Evolutionary conservation across 2,888 invertebrate genomes (phyloP).

Genomic region (Synanthedon tipuliformis): DNA sequence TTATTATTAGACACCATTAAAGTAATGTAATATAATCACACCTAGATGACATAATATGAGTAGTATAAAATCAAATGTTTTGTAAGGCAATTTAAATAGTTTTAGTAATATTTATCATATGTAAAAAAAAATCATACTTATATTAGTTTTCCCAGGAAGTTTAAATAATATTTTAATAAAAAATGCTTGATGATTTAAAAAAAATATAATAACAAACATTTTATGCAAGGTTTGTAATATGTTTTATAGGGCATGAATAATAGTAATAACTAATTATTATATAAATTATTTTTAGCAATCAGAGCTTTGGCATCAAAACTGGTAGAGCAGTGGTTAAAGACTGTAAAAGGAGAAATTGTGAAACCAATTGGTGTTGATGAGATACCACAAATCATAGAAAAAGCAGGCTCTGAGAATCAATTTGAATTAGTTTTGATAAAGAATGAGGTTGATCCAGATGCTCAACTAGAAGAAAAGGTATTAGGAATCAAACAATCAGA

Average conservation of each 20-base stretch:
- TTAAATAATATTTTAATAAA: background rate
- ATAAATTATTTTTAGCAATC: conserved; percentile 70
- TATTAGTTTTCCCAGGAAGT: background rate
- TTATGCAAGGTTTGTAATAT: background rate
- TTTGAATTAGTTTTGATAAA: conserved; percentile 14
- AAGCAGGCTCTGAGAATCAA: conserved; percentile 28
- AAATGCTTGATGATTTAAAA: background rate
- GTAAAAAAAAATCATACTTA: too few species aligned
- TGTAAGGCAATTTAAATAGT: too few species aligned
- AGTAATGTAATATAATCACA: too few species aligned
- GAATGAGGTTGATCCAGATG: conserved; percentile 11
- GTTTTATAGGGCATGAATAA: too few species aligned
- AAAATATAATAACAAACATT: background rate
- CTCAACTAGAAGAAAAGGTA: conserved; percentile 13
- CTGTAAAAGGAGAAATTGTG: conserved; percentile 82
- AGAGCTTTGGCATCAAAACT: conserved; percentile 82
- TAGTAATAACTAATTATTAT: too few species aligned
- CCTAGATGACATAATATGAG: too few species aligned
- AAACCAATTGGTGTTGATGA: conserved; percentile 45
- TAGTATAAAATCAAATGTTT: too few species aligned
- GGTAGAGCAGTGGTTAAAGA: conserved; percentile 91
- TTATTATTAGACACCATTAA: too few species aligned
- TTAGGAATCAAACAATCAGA: conserved; percentile 8
- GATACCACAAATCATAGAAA: conserved; percentile 44
- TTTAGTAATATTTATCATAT: too few species aligned